Conservation (phyloP, 2,113 vertebrate species). For the Lagenorhynchus albirostris region DNA sequence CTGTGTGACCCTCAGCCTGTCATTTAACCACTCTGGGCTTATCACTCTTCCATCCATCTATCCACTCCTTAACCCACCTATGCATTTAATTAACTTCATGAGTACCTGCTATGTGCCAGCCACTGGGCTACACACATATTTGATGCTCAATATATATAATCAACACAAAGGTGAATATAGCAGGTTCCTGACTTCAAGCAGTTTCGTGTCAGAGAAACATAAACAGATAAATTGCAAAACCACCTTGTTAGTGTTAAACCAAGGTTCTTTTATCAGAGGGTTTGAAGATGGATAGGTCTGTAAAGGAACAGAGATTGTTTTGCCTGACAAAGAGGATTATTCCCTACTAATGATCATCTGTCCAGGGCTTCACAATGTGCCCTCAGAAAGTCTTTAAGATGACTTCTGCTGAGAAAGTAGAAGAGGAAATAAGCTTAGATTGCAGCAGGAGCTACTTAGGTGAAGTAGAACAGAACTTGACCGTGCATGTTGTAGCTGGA, state of each 20-base stretch:
- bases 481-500: background rate
- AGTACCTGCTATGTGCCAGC: background rate
- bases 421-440: slow-evolving; percentile 5
- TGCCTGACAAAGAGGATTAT: slow-evolving; percentile 41
- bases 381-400: slow-evolving; percentile 36
- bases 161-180: background rate
- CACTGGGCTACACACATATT: background rate
- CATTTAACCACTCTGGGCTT: background rate
- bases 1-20: background rate
- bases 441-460: background rate
- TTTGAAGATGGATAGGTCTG: background rate
- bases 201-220: background rate
- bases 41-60: background rate
- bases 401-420: slow-evolving; percentile 27
- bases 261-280: background rate
- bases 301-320: slow-evolving; percentile 20
- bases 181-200: background rate
- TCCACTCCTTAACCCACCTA: background rate
- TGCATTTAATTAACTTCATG: background rate
- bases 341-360: background rate
- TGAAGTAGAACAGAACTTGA: background rate
- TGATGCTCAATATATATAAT: background rate
- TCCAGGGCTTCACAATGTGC: background rate
- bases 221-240: background rate
- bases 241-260: background rate